Evolutionary conservation across 2,888 invertebrate genomes (phyloP).

Genomic region (Steinernema hermaphroditum): DNA sequence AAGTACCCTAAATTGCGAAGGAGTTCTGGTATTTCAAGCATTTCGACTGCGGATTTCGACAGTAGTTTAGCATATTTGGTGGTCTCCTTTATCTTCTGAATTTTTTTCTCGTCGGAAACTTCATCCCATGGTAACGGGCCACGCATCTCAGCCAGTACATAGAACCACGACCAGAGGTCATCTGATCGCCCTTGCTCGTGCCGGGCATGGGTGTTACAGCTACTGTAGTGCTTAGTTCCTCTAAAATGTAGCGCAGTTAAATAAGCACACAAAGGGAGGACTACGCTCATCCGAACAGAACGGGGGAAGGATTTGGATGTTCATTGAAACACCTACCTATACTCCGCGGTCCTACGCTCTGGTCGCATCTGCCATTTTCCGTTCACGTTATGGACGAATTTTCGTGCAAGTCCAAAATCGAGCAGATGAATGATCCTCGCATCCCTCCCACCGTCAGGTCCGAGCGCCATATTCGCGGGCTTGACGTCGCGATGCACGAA

Average conservation of each 20-base stretch:
- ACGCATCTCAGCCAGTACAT: slow-evolving; percentile 72
- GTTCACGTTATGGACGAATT: slow-evolving; percentile 38
- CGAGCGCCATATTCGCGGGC: slow-evolving; percentile 53
- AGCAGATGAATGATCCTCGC: slow-evolving; percentile 46
- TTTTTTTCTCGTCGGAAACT: slow-evolving; percentile 37
- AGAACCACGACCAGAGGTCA: slow-evolving; percentile 34
- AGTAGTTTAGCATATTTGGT: slow-evolving; percentile 32
- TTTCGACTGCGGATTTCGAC: no score
- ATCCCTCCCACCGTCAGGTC: slow-evolving; percentile 40
- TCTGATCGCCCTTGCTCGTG: slow-evolving; percentile 8
- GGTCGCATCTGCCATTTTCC: slow-evolving; percentile 40
- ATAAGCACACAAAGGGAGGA: slow-evolving; percentile 41
- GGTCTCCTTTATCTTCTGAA: slow-evolving; percentile 42
- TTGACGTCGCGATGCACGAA: slow-evolving; percentile 44
- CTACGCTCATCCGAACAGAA: slow-evolving; percentile 50
- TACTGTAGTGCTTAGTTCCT: slow-evolving; percentile 42
- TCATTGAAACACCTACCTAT: no score
- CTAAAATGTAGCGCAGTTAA: slow-evolving; percentile 51
- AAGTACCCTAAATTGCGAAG: slow-evolving; percentile 40
- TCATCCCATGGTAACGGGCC: slow-evolving; percentile 53
- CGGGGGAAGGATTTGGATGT: no score
- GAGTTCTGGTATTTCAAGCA: no score
- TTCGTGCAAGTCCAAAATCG: slow-evolving; percentile 49
- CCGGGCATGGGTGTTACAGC: neutral
- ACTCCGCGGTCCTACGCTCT: slow-evolving; percentile 47